phyloP scores from a whole-genome alignment of 1,140 invertebrate genomes.

The Luehdorfia chinensis region DNA sequence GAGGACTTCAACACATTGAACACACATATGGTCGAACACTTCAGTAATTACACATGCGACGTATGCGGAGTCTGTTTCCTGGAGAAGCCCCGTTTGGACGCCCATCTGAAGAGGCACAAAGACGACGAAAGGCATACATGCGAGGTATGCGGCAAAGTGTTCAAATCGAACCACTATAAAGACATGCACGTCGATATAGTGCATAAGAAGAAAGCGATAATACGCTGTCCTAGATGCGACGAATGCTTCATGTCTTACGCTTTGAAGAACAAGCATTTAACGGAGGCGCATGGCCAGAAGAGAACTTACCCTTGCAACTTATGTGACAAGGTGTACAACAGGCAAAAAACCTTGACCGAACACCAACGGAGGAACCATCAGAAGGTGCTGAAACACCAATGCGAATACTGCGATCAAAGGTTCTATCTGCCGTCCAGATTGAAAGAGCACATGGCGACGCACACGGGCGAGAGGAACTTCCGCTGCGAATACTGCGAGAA shows the following conservation, averaged over 20 bases:
- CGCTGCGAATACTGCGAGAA: slow-evolving; percentile 62
- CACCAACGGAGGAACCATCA: slow-evolving; percentile 58
- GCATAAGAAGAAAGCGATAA: slow-evolving; percentile 58
- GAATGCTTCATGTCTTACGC: slow-evolving; percentile 57
- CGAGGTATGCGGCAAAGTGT: slow-evolving; percentile 59
- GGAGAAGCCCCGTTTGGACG: slow-evolving; percentile 44
- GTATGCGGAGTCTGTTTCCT: slow-evolving; percentile 59
- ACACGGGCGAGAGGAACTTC: slow-evolving; percentile 61
- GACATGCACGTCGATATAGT: slow-evolving; percentile 54
- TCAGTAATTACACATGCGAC: slow-evolving; percentile 61
- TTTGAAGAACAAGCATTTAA: slow-evolving; percentile 51
- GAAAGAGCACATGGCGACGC: slow-evolving; percentile 65
- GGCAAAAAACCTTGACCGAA: slow-evolving; percentile 62
- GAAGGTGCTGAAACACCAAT: slow-evolving; percentile 59
- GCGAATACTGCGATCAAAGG: slow-evolving; percentile 57
- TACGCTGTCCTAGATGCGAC: slow-evolving; percentile 64
- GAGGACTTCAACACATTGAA: slow-evolving; percentile 60
- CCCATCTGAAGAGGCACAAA: slow-evolving; percentile 57
- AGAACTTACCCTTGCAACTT: slow-evolving; percentile 58
- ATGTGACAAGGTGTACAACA: slow-evolving; percentile 64
- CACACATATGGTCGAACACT: slow-evolving; percentile 65
- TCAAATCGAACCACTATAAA: slow-evolving; percentile 60
- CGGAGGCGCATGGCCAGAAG: slow-evolving; percentile 58
- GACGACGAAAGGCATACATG: slow-evolving; percentile 54
- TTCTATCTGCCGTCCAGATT: slow-evolving; percentile 59